Percentiles rank a stretch among this genome's conserved stretches.
These are phyloP conservation scores for Eupeodes latifasciatus DNA, from an alignment of 2,888 invertebrate species.

Conservation along the genomic window DNA sequence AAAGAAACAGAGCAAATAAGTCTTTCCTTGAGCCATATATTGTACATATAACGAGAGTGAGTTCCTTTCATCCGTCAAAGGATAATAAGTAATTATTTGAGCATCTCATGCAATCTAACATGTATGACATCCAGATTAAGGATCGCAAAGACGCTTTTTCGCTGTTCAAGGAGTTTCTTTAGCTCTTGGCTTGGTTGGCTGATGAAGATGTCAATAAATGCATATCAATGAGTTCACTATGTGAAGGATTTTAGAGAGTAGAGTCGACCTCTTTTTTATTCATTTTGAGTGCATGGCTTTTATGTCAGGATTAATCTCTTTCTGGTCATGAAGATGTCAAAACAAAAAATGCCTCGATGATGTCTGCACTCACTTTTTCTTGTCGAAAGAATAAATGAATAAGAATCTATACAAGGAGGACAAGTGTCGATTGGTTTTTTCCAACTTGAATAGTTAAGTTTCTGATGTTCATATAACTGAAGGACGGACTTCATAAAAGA, in stretches of 20 bases:
- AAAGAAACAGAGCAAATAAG: constrained; percentile 61
- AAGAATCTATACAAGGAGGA: neutral
- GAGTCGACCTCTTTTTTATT: constrained; percentile 58
- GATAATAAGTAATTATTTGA: constrained; percentile 68
- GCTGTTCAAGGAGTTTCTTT: constrained; percentile 9
- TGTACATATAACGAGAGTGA: constrained; percentile 20
- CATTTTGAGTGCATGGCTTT: constrained; percentile 5
- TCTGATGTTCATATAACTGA: too few relatives aligned
- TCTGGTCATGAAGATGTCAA: constrained; percentile 40
- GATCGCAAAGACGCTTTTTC: constrained; percentile 22
- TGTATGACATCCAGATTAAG: constrained; percentile 58
- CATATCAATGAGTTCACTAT: constrained; percentile 66
- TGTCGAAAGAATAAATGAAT: neutral
- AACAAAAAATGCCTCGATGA: neutral
- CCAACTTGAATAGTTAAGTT: neutral
- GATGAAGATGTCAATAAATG: constrained; percentile 60
- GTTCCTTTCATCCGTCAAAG: constrained; percentile 53
- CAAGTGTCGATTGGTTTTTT: constrained; percentile 22
- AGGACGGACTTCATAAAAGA: too few relatives aligned
- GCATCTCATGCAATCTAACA: constrained; percentile 10
- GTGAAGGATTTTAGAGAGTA: constrained; percentile 38
- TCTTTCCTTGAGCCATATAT: constrained; percentile 41
- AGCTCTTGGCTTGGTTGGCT: neutral
- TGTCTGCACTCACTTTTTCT: constrained; percentile 16
- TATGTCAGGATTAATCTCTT: constrained; percentile 43